Evolutionary conservation across 2,888 invertebrate genomes (phyloP).

Genomic region (Parnassius smintheus): DNA sequence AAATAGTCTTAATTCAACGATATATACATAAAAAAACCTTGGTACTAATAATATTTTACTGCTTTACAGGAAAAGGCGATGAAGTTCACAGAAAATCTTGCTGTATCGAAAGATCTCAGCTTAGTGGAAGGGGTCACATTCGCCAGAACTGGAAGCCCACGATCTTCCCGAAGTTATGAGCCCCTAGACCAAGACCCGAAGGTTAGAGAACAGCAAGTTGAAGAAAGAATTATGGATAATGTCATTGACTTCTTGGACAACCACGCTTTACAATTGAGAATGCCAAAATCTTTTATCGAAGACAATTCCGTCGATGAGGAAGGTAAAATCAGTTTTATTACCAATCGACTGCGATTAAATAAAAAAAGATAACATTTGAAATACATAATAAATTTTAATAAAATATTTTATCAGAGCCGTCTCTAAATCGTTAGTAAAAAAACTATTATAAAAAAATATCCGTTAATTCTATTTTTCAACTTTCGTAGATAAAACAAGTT

Average conservation of each 20-base stretch:
- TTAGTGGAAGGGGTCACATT: constrained; percentile 68
- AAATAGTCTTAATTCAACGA: too few species aligned
- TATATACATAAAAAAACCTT: too few species aligned
- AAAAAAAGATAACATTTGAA: too few species aligned
- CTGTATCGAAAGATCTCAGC: constrained; percentile 64
- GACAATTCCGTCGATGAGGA: constrained; percentile 72
- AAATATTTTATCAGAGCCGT: too few species aligned
- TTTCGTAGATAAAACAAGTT: too few species aligned
- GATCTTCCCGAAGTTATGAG: constrained; percentile 71
- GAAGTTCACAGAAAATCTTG: constrained; percentile 72
- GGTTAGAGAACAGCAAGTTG: constrained; percentile 63
- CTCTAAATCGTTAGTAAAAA: too few species aligned
- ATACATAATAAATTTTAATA: too few species aligned
- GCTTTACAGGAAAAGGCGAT: constrained; percentile 69
- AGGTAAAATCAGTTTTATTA: constrained; percentile 45
- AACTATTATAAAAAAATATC: too few species aligned
- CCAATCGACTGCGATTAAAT: too few species aligned
- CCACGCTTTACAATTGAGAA: constrained; percentile 68
- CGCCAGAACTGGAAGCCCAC: constrained; percentile 63
- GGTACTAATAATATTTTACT: neutral
- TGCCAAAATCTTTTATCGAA: constrained; percentile 71
- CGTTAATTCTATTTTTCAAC: too few species aligned
- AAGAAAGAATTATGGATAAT: constrained; percentile 73
- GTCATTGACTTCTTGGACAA: constrained; percentile 70
- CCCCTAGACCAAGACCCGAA: constrained; percentile 68